Base-by-base conservation (phyloP, 2,113 vertebrate species). In the Melospiza melodia region DNA sequence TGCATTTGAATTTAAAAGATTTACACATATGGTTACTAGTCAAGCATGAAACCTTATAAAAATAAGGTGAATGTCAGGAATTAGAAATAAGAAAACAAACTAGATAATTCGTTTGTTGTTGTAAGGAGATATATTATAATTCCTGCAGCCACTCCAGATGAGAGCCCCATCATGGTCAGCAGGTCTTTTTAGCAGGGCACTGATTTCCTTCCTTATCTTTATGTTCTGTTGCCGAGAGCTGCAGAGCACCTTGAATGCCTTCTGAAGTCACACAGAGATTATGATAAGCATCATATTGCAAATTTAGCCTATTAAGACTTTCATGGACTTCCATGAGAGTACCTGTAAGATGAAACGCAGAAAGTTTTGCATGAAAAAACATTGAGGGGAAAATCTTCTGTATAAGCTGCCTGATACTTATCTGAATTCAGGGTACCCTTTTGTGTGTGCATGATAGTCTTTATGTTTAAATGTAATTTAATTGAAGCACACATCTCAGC, bases 121-220 rank as follows among this genome's bases (percentile, higher is more conserved):
- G 18, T 73, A 48, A 91, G 27, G 41, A 77, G 51, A 78, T 61
- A n/a, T n/a, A 4, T 39, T 48, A 28, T 22, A 6, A 35, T 75
- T 91, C 48, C 58, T 93, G 52, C 65, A 92, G 44, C 22, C 94
- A 7, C 18, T 92, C 35, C 49, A 57, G 48, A 58, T 37, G 82
- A 90, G 63, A 91, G 28, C 21, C 25, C 46, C 13, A 16, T 87
- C 85, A 49, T 0, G 0, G 0, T 81, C 66, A 5, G 2, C 2
- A 8, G 39, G 39, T 27, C n/a, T 68, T 76, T 84, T 52, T 57
- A 62, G 13, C 24, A 62, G 31, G 31, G 23, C 37, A 55, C 22
- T 55, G 71, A 58, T 89, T 94, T 95, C 52, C 18, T 74, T 74
- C 52, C 76, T 88, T 85, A 86, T 92, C 51, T 80, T 77, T 74